phyloP scores from a whole-genome alignment of 2,797 vertebrate genomes.

The Sebastiscus tertius region DNA sequence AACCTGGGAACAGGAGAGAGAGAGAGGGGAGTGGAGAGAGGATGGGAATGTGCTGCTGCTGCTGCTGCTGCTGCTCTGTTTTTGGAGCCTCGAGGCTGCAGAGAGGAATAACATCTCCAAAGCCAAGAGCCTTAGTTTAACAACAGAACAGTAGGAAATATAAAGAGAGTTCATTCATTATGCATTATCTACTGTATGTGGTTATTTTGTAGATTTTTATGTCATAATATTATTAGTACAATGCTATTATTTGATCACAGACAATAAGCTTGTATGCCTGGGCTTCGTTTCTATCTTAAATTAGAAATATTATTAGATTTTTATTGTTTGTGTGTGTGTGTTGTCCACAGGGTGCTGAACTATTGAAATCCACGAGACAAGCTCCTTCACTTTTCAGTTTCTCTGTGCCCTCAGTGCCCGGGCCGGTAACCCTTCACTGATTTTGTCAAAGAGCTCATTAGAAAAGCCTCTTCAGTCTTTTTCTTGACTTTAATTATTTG shows the following conservation, averaged over 20 bases:
- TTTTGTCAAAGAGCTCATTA: conserved; percentile 34
- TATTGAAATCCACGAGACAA: conserved; percentile 26
- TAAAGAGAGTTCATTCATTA: conserved; percentile 8
- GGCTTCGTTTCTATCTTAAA: neutral
- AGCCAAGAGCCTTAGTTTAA: conserved; percentile 7
- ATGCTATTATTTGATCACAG: conserved; percentile 26
- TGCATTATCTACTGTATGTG: neutral
- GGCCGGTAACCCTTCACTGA: conserved; percentile 15
- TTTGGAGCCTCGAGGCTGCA: conserved; percentile 18
- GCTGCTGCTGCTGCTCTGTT: conserved; percentile 12
- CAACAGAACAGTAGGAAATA: neutral
- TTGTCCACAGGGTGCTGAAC: conserved; percentile 8
- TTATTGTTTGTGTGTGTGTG: neutral
- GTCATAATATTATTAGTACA: conserved; percentile 8
- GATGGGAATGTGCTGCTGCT: conserved; percentile 4
- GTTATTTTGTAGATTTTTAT: conserved; percentile 24
- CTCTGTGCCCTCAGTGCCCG: neutral
- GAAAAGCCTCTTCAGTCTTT: conserved; percentile 18
- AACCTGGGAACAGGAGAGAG: neutral
- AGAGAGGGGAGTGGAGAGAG: neutral
- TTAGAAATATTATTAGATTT: neutral
- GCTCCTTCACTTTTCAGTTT: conserved; percentile 16
- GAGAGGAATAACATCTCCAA: conserved; percentile 30
- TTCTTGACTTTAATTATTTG: conserved; percentile 46
- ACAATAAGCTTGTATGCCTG: neutral